Evolutionary conservation across 2,888 invertebrate genomes (phyloP).

Genomic region (Polyommatus icarus): DNA sequence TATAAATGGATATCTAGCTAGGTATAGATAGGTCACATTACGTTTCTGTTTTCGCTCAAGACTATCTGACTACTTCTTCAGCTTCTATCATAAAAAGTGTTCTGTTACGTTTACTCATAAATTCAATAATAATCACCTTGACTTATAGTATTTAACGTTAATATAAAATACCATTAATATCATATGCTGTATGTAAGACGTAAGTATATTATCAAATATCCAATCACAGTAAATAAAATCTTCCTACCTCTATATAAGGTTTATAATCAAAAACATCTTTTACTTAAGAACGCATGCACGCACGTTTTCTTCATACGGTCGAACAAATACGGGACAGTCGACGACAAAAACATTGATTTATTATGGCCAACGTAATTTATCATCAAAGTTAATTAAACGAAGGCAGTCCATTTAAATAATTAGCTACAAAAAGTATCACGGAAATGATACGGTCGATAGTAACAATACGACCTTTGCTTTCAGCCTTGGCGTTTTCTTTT

Average conservation of each 20-base stretch:
- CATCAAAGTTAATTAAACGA: conserved; percentile 71
- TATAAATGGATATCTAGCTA: no score
- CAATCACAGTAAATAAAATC: background rate
- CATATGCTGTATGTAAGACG: background rate
- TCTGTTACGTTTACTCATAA: no score
- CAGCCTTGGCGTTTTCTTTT: background rate
- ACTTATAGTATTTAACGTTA: no score
- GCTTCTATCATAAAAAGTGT: no score
- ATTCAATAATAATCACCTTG: no score
- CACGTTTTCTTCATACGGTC: background rate
- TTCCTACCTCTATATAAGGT: background rate
- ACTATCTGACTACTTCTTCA: no score
- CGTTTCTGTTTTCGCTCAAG: no score
- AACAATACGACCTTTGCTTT: conserved; percentile 59
- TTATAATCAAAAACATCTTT: background rate
- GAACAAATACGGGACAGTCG: conserved; percentile 7
- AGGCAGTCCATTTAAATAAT: conserved; percentile 72
- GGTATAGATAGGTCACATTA: no score
- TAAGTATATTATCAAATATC: background rate
- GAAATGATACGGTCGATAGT: conserved; percentile 71
- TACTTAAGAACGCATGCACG: background rate
- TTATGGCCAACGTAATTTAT: conserved; percentile 52
- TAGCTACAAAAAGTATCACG: conserved; percentile 70
- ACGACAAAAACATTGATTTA: conserved; percentile 32
- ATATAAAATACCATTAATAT: background rate